A percentile compares a stretch with the other conserved stretches of the same genome.
Evolutionary conservation across 2,888 invertebrate species (phyloP).

Genomic region (Ophion costatus): DNA sequence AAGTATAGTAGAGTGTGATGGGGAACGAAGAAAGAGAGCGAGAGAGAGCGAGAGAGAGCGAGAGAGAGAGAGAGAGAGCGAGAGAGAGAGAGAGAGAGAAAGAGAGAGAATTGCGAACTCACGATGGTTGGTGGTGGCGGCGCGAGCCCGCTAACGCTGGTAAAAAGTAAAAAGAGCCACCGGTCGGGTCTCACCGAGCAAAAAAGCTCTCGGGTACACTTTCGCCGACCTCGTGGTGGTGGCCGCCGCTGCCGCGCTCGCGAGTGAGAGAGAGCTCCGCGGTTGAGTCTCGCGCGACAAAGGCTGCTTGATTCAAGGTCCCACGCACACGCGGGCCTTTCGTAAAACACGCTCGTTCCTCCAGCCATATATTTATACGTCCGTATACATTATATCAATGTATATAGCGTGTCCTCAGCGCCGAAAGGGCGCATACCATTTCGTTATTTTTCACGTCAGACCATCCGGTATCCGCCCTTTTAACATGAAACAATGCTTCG

Average conservation of each 20-base stretch:
- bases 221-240: slow-evolving; percentile 83
- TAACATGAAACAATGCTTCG: neutral
- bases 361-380: slow-evolving; percentile 40
- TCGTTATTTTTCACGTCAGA: neutral
- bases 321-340: slow-evolving; percentile 76
- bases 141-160: slow-evolving; percentile 61
- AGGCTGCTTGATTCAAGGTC: slow-evolving; percentile 83
- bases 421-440: slow-evolving; percentile 19
- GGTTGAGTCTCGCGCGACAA: slow-evolving; percentile 81
- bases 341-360: slow-evolving; percentile 64
- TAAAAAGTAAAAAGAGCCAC: slow-evolving; percentile 71
- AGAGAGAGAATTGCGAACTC: slow-evolving; percentile 57
- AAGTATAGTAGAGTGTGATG: slow-evolving; percentile 46
- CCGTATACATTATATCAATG: slow-evolving; percentile 13
- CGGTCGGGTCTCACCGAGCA: slow-evolving; percentile 73
- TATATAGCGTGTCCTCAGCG: neutral
- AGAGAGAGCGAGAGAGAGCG: slow-evolving; percentile 33
- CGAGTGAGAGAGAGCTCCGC: slow-evolving; percentile 67
- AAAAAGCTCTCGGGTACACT: slow-evolving; percentile 82
- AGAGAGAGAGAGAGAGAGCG: slow-evolving; percentile 69
- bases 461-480: slow-evolving; percentile 7
- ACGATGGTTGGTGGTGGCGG: slow-evolving; percentile 55
- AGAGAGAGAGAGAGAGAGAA: slow-evolving; percentile 66
- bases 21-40: slow-evolving; percentile 65
- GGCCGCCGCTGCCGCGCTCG: slow-evolving; percentile 41